Evolutionary conservation across 2,113 vertebrate species (phyloP), one percentile per base, ranked within the genome.

Genomic region (Pithys albifrons): DNA sequence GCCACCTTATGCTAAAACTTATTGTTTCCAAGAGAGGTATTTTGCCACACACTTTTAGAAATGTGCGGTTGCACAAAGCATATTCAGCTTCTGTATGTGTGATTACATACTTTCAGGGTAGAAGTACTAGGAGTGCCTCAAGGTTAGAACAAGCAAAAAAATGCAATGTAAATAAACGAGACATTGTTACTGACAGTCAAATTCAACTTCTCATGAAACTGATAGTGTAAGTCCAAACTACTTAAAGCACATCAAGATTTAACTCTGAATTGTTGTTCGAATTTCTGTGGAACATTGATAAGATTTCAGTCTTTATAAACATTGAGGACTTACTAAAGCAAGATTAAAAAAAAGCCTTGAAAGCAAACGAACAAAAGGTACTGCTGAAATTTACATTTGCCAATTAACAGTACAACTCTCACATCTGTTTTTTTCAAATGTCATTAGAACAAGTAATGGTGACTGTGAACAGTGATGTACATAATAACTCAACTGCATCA

Each of bases 381-480:
- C 28, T 73, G 27, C 33, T 89, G 45, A 88, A 88, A 19, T 91
- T 87, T 90, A 39, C 13, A 11, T 91, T 82, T 97, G 17, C 37
- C 70, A 58, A n/a, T 59, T 88, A 76, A 73, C 35, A 64, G 51
- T 80, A 35, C 57, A 80, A 91, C 35, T 91, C 95, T 95, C 74
- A 80, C 28, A 7, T 94, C 25, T 74, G 49, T 80, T 91, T 91
- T 96, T 95, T 91, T 45, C 74, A 91, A 96, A 89, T 88, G 19
- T 97, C 51, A 73, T 94, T 79, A 96, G 95, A 96, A 64, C 94
- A 96, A 95, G 94, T 96, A 93, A 95, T 96, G 94, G 94, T 97
- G 91, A 87, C 94, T 94, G 91, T 93, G 85, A 96, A 95, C 96
- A 96, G 65, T 69, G 92, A 64, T 83, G 93, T 88, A 92, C 91